phyloP scores from a whole-genome alignment of 2,888 invertebrate species.

The Electrophaes corylata region DNA sequence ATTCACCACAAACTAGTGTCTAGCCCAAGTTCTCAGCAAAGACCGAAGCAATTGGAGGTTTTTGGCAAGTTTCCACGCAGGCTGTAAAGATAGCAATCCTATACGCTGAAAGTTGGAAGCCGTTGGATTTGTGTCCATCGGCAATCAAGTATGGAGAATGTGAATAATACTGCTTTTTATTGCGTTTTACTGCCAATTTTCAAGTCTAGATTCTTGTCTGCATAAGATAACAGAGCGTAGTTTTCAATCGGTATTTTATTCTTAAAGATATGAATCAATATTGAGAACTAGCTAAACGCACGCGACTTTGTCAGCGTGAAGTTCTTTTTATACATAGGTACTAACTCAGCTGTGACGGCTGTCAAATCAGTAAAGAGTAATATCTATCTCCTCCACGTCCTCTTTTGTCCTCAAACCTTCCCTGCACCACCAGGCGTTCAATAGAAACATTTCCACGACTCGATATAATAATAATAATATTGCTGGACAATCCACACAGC shows the following conservation, averaged over 20 bases:
- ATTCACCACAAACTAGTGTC: slow-evolving; percentile 2
- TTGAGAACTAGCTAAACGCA: too few species aligned
- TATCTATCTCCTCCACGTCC: too few species aligned
- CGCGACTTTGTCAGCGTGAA: too few species aligned
- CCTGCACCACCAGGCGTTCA: too few species aligned
- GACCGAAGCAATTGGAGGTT: slow-evolving; percentile 31
- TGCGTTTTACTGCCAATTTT: slow-evolving; percentile 20
- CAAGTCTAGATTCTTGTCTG: slow-evolving; percentile 1
- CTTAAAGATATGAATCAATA: too few species aligned
- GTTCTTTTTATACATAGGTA: too few species aligned
- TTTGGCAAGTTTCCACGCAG: slow-evolving; percentile 54
- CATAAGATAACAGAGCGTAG: background rate
- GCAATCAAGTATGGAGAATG: slow-evolving; percentile 15
- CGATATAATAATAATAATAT: too few species aligned
- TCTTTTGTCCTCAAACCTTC: too few species aligned
- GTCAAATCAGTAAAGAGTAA: too few species aligned
- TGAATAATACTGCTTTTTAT: slow-evolving; percentile 17
- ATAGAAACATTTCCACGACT: too few species aligned
- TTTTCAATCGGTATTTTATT: background rate
- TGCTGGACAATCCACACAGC: too few species aligned
- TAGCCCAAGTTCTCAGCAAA: background rate
- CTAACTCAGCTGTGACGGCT: too few species aligned
- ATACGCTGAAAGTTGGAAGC: slow-evolving; percentile 43
- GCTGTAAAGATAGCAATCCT: slow-evolving; percentile 53
- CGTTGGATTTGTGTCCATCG: slow-evolving; percentile 42